Evolutionary conservation across 2,113 vertebrate genomes (phyloP).

Genomic region (Alethe diademata): DNA sequence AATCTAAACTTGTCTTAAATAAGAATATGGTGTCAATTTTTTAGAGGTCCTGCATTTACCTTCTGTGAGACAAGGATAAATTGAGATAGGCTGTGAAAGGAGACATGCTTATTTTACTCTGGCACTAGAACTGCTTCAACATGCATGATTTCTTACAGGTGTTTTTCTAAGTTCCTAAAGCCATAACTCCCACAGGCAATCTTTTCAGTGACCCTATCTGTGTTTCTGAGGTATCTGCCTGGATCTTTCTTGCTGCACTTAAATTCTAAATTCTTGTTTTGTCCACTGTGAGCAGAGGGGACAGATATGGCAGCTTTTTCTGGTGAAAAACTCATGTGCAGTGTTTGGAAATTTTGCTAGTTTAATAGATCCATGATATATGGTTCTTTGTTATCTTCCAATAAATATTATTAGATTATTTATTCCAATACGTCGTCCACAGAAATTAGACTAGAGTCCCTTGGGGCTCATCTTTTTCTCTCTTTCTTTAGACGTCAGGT

Average conservation of each 20-base stretch:
- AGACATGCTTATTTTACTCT: background rate
- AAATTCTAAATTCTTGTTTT: background rate
- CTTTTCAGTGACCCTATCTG: background rate
- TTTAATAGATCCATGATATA: background rate
- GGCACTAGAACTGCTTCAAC: background rate
- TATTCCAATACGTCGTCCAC: background rate
- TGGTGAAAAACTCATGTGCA: background rate
- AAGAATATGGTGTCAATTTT: background rate
- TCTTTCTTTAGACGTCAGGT: background rate
- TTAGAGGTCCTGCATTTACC: background rate
- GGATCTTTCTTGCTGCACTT: background rate
- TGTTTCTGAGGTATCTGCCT: background rate
- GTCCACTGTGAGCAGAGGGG: background rate
- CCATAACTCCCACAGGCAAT: rapidly evolving
- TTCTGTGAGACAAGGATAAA: background rate
- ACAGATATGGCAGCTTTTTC: background rate
- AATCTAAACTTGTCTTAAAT: background rate
- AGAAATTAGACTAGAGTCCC: background rate
- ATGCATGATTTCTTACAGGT: background rate
- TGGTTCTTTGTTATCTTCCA: background rate
- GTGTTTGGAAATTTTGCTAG: background rate
- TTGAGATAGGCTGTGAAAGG: background rate
- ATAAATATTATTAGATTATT: background rate
- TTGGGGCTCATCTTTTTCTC: background rate
- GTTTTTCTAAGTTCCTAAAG: background rate